phyloP scores from a whole-genome alignment of 2,888 invertebrate genomes.

The Calliphora vomitoria region DNA sequence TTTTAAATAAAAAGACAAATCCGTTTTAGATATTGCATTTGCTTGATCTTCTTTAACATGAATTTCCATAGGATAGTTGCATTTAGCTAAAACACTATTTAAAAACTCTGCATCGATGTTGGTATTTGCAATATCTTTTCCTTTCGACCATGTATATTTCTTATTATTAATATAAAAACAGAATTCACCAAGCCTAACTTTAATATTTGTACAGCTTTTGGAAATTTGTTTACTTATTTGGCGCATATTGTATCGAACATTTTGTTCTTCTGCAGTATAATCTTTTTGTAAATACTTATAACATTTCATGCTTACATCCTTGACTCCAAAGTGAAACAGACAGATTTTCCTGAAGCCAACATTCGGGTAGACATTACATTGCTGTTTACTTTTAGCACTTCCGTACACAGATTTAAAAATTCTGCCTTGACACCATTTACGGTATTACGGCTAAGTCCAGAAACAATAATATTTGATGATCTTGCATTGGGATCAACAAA shows the following conservation, averaged over 20 bases:
- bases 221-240: slow-evolving; percentile 13
- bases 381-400: slow-evolving; percentile 12
- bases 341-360: neutral
- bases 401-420: neutral
- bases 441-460: neutral
- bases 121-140: neutral
- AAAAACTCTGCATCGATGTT: slow-evolving; percentile 9
- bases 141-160: neutral
- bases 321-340: slow-evolving; percentile 4
- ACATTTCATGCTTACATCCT: slow-evolving; percentile 10
- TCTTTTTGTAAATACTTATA: slow-evolving; percentile 16
- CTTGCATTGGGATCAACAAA: neutral
- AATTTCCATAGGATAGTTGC: neutral
- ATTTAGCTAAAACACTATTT: neutral
- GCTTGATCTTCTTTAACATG: too few species aligned
- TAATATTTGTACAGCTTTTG: slow-evolving; percentile 8
- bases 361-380: slow-evolving; percentile 6
- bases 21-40: neutral
- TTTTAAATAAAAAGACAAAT: too few species aligned
- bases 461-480: neutral
- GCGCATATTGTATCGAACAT: slow-evolving; percentile 9
- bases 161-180: slow-evolving; percentile 17
- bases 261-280: slow-evolving; percentile 24
- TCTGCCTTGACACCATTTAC: neutral
- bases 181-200: slow-evolving; percentile 23